Conservation (phyloP, 2,113 vertebrate genomes). For the Aramus guarauna region DNA sequence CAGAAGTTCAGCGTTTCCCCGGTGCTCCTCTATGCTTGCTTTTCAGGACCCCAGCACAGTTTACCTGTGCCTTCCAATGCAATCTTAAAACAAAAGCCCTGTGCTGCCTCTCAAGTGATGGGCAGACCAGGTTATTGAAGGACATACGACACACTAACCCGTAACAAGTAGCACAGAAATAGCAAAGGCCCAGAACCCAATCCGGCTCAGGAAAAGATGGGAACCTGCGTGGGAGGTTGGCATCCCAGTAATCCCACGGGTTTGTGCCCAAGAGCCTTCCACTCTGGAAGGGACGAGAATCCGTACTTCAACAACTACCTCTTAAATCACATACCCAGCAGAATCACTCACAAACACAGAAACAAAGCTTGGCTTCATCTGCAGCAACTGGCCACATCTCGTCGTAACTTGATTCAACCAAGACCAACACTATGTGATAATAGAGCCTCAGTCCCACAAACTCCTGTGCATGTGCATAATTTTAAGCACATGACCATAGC, state of each 20-base stretch:
- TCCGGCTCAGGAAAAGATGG: neutral
- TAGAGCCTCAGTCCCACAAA: slow-evolving; percentile 20
- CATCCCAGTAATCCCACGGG: neutral
- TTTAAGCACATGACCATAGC: slow-evolving; percentile 9
- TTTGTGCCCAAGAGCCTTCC: neutral
- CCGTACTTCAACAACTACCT: neutral
- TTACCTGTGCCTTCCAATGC: neutral
- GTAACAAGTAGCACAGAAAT: neutral
- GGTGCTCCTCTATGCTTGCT: neutral
- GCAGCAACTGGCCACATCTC: neutral
- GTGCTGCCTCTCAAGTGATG: neutral
- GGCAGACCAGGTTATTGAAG: neutral
- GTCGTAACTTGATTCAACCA: neutral
- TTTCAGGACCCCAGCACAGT: neutral
- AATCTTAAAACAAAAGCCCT: neutral
- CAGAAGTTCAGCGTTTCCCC: neutral
- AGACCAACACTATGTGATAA: slow-evolving; percentile 33
- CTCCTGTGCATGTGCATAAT: neutral
- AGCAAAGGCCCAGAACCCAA: neutral
- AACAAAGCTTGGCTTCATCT: slow-evolving; percentile 43
- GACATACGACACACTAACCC: neutral
- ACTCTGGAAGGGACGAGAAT: neutral
- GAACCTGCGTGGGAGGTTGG: neutral
- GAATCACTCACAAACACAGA: neutral
- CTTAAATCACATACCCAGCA: slow-evolving; percentile 4